Evolutionary conservation across 2,113 vertebrate species (phyloP).

Genomic region (Poecilia latipinna): DNA sequence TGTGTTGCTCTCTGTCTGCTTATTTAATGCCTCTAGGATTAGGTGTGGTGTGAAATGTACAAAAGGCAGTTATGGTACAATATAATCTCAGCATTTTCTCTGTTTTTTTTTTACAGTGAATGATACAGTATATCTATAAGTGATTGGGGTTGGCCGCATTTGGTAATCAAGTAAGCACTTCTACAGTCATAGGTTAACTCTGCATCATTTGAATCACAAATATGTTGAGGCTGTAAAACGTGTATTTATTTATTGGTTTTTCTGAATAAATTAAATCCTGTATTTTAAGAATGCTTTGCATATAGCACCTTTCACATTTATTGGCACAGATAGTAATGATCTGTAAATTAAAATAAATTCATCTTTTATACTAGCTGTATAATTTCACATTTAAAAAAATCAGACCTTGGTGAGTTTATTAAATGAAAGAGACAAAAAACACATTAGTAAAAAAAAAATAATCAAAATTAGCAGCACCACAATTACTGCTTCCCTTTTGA

Average conservation of each 20-base stretch:
- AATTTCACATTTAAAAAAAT: background rate
- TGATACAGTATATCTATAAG: slow-evolving; percentile 11
- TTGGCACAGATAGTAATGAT: background rate
- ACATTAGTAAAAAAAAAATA: background rate
- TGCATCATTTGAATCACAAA: slow-evolving; percentile 9
- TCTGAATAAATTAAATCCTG: background rate
- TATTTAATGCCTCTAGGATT: slow-evolving; percentile 21
- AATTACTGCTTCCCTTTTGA: too few relatives aligned
- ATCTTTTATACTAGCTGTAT: background rate
- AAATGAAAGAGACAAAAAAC: background rate
- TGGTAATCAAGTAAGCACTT: background rate
- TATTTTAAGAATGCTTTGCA: background rate
- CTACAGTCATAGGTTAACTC: slow-evolving; percentile 24
- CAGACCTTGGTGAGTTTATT: background rate
- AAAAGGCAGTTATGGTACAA: slow-evolving; percentile 25
- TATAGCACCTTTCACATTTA: background rate
- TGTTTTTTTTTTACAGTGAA: slow-evolving; percentile 10
- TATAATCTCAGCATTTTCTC: slow-evolving; percentile 12
- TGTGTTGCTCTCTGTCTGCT: slow-evolving; percentile 22
- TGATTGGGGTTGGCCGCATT: slow-evolving; percentile 5
- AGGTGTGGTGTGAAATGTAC: slow-evolving; percentile 37
- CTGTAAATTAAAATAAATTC: background rate
- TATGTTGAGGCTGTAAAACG: background rate
- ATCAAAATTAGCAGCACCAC: too few relatives aligned
- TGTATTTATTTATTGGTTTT: background rate